phyloP scores from a whole-genome alignment of 2,113 vertebrate species.

The Campylorhamphus procurvoides region DNA sequence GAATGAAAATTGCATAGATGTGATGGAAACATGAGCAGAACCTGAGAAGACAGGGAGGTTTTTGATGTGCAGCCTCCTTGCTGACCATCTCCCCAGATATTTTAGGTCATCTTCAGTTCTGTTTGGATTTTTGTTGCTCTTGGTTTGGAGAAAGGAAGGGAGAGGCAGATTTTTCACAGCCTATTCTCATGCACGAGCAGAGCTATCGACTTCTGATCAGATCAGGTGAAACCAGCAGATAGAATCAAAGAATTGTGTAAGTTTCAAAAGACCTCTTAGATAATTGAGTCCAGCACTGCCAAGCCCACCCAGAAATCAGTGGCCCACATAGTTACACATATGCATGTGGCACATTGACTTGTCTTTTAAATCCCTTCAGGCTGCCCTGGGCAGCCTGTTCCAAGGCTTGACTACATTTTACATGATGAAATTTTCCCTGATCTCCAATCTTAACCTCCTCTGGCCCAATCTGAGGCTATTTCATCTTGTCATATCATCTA shows the following conservation, averaged over 20 bases:
- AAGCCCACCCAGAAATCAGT: background rate
- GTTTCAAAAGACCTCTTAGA: background rate
- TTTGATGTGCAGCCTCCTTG: background rate
- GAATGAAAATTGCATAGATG: background rate
- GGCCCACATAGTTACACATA: background rate
- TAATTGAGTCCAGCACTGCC: background rate
- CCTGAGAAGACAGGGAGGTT: background rate
- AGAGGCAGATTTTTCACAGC: background rate
- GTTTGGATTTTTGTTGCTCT: background rate
- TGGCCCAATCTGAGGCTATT: background rate
- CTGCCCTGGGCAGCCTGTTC: background rate
- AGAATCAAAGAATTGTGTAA: background rate
- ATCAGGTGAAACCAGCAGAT: background rate
- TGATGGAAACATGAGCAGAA: background rate
- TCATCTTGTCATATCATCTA: background rate
- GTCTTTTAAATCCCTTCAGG: background rate
- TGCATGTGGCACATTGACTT: background rate
- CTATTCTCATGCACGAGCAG: background rate
- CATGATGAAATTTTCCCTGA: background rate
- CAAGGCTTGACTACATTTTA: background rate
- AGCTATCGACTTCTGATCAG: background rate
- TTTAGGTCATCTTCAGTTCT: background rate
- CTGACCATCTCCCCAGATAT: background rate
- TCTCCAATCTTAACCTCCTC: background rate
- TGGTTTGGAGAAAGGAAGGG: background rate